phyloP scores from a whole-genome alignment of 2,888 invertebrate species.

The Aphodius sticticus region DNA sequence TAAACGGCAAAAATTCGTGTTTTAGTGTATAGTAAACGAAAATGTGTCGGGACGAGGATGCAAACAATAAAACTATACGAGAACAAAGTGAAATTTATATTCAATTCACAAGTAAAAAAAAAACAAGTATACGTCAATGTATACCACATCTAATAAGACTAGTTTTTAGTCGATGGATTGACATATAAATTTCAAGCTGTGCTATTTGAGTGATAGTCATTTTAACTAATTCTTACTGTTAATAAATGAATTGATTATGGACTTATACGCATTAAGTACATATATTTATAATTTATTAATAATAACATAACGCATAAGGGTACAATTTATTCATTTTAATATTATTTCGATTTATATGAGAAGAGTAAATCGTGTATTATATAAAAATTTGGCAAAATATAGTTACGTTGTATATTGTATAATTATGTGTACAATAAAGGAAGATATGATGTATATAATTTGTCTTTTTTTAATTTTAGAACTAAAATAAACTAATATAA shows the following conservation, averaged over 20 bases:
- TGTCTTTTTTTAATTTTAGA: conserved; percentile 8
- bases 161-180: conserved; percentile 23
- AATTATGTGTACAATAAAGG: conserved; percentile 53
- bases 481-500: too few species aligned
- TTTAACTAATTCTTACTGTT: conserved; percentile 23
- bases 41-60: conserved; percentile 23
- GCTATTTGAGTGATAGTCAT: conserved; percentile 21
- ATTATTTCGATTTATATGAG: conserved; percentile 31
- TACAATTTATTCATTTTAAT: conserved; percentile 38
- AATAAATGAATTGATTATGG: conserved; percentile 34
- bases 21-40: conserved; percentile 19
- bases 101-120: conserved; percentile 12
- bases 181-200: conserved; percentile 24
- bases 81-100: conserved; percentile 35
- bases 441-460: conserved; percentile 31
- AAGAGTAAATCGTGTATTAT: conserved; percentile 34
- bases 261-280: conserved; percentile 39
- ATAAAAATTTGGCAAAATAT: conserved; percentile 35
- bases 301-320: conserved; percentile 22
- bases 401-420: conserved; percentile 52
- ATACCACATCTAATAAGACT: conserved; percentile 4
- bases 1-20: conserved; percentile 19
- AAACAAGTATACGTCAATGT: conserved; percentile 30
- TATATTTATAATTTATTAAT: conserved; percentile 35
- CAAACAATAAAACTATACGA: conserved; percentile 13